Evolutionary conservation across 2,888 invertebrate genomes (phyloP), one percentile per base, ranked within the genome.

Genomic region (Drosophila antonietae): DNA sequence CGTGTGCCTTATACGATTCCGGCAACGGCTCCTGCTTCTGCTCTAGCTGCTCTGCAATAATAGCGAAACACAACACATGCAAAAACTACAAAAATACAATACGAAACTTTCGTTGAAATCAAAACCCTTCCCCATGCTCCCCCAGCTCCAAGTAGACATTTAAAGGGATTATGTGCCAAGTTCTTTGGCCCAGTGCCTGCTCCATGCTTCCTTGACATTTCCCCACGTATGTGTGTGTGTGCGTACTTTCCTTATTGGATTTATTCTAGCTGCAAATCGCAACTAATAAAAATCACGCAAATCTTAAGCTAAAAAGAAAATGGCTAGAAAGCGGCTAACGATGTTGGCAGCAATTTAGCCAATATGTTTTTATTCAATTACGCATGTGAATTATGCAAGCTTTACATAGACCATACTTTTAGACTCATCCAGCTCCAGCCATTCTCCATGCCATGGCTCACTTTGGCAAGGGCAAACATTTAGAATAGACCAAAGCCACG

Each of bases 331-430:
- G 41, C 75, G 67, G 58, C 78, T 53, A 77, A 67, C 73, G 78
- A 59, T 60, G 69, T 62, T 78, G 74, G 62, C 73, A 65, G 78
- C 78, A 69, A 68, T 79, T 79, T 81, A 53, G 78, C 66, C 70
- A 49, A 84, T 82, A 79, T 89, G 84, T 84, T 84, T 89, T 79
- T 82, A 84, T 84, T 84, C 88, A 87, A 84, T 84, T 84, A 84
- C 80, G 78, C 81, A 76, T 78, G 72, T 80, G 78, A 81, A 78
- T 81, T 81, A 78, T 78, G 81, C 81, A 81, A 73, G 78, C 81
- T 73, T 80, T 77, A 67, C 73, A 58, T 63, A 72, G 61, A 65
- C 44, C 71, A 63, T 62, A 18, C 49, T 55, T 43, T 39, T 15
- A 20, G 12, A 44, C 35, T 18, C 15, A 46, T 47, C 51, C 31